These are phyloP conservation scores for Lanistes nyassanus DNA, from an alignment of 1,140 invertebrate genomes.

Conservation along the genomic window DNA sequence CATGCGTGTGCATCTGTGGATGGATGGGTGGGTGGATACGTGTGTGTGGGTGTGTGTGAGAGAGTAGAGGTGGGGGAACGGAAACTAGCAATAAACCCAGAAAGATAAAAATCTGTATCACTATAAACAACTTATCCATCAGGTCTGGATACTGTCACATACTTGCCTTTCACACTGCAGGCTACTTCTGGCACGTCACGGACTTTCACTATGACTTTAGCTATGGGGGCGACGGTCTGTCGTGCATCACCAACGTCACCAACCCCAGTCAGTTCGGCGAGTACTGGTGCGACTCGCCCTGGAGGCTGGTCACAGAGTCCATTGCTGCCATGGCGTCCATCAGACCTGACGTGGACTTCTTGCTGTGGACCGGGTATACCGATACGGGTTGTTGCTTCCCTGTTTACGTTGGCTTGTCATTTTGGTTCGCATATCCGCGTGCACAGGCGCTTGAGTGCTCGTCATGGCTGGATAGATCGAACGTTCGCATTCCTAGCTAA, in stretches of 20 bases:
- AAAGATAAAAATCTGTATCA: not conserved
- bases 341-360: slow-evolving; percentile 85
- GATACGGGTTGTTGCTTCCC: too few relatives aligned
- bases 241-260: slow-evolving; percentile 33
- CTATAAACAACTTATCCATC: not conserved
- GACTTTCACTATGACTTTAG: slow-evolving; percentile 41
- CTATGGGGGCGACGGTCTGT: slow-evolving; percentile 32
- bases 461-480: not conserved
- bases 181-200: slow-evolving; percentile 40
- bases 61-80: not conserved
- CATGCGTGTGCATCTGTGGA: not conserved
- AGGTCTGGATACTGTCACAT: slow-evolving; percentile 89
- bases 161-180: slow-evolving; percentile 82
- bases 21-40: not conserved
- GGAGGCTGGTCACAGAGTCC: slow-evolving; percentile 85
- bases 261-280: slow-evolving; percentile 68
- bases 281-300: slow-evolving; percentile 88
- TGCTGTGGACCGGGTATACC: slow-evolving; percentile 92
- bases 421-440: not conserved
- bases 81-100: not conserved
- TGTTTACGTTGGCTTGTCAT: not conserved
- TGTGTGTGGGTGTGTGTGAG: not conserved
- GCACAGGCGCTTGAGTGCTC: not conserved
- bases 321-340: slow-evolving; percentile 83
- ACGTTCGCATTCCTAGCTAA: too few relatives aligned